phyloP scores from a whole-genome alignment of 2,888 invertebrate species.

The Ichneumoninae sp. region DNA sequence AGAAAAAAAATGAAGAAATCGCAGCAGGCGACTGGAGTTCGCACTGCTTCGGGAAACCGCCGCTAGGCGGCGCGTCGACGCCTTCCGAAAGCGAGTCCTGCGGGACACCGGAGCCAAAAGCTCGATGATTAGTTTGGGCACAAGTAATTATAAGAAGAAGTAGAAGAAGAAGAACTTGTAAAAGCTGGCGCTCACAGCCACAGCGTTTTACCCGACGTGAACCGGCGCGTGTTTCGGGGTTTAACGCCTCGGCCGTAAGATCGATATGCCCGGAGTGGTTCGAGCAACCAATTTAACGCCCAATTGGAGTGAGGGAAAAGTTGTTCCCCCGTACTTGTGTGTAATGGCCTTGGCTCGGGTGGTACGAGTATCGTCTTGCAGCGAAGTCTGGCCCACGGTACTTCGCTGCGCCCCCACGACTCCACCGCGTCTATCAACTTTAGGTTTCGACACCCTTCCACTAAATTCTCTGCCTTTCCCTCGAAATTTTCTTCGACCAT shows the following conservation, averaged over 20 bases:
- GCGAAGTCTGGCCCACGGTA: conserved; percentile 67
- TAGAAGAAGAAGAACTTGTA: conserved; percentile 25
- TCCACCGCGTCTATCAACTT: conserved; percentile 74
- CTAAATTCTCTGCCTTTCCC: conserved; percentile 16
- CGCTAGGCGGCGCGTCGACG: background rate
- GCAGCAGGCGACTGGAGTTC: background rate
- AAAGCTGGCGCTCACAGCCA: conserved; percentile 45
- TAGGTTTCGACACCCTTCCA: conserved; percentile 62
- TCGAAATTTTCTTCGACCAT: conserved; percentile 38
- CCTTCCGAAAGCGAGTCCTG: conserved; percentile 1
- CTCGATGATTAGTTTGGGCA: conserved; percentile 38
- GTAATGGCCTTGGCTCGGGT: conserved; percentile 64
- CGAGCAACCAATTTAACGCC: conserved; percentile 72
- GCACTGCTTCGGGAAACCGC: conserved; percentile 30
- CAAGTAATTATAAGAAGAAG: conserved; percentile 18
- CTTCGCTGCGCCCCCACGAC: conserved; percentile 79
- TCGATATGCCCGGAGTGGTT: conserved; percentile 72
- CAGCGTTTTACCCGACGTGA: conserved; percentile 50
- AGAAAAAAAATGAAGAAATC: background rate
- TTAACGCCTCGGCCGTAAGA: conserved; percentile 67
- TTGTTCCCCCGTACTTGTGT: conserved; percentile 62
- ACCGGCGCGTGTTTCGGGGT: conserved; percentile 61
- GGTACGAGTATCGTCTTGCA: conserved; percentile 71
- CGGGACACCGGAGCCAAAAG: conserved; percentile 31
- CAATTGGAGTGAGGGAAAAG: conserved; percentile 73